A percentile compares a stretch with the other conserved stretches of the same genome.
Evolutionary conservation across 1,140 invertebrate species (phyloP).

Genomic region (Amphibalanus amphitrite): DNA sequence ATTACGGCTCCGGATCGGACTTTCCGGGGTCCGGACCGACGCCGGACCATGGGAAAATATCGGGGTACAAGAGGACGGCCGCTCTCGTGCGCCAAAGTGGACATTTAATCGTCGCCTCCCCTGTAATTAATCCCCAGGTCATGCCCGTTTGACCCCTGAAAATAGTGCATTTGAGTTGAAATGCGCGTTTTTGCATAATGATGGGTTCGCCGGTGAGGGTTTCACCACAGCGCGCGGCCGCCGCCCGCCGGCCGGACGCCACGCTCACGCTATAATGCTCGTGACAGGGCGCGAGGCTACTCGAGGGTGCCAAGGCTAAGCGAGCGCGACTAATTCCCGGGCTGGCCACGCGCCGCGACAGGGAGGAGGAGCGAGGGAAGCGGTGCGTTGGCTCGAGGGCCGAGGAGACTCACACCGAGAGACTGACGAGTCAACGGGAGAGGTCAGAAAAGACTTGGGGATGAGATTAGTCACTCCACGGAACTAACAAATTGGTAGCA

Average conservation of each 20-base stretch:
- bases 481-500: no score
- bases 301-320: not conserved
- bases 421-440: no score
- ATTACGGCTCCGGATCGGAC: not conserved
- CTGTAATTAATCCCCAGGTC: not conserved
- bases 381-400: no score
- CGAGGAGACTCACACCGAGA: no score
- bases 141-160: constrained; percentile 1
- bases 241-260: no score
- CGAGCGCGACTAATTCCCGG: not conserved
- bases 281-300: not conserved
- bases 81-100: not conserved
- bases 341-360: not conserved
- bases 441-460: no score
- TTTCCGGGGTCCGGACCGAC: not conserved
- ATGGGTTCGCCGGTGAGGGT: not conserved
- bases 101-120: not conserved
- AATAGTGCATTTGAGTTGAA: constrained; percentile 2
- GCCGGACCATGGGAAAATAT: not conserved
- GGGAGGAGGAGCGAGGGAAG: no score
- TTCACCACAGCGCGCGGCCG: not conserved
- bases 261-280: not conserved
- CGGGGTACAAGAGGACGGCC: not conserved
- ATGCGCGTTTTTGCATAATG: not conserved
- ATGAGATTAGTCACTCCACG: no score